Conservation (phyloP, 37 sponge, comb jelly and placozoan species). For the Aplysina aerophoba region DNA sequence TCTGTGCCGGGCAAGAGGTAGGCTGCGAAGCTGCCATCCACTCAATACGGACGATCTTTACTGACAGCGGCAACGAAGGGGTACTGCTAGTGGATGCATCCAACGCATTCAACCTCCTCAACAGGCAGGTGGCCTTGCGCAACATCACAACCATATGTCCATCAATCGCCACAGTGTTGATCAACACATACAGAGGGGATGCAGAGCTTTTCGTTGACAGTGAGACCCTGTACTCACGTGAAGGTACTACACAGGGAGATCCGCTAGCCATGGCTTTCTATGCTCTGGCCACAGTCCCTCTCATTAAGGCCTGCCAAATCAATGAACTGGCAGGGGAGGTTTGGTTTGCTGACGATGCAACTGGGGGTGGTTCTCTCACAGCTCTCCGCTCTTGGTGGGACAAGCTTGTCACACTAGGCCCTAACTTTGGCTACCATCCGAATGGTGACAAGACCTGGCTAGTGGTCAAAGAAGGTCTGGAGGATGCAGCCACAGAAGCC, state of each 20-base stretch:
- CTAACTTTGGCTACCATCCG: not conserved
- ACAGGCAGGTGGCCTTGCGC: constrained; percentile 1
- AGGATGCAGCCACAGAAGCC: too few relatives aligned
- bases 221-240: not conserved
- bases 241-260: constrained; percentile 6
- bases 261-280: constrained; percentile 14
- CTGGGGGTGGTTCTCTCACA: constrained; percentile 4
- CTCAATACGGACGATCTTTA: not conserved
- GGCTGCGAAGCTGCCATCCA: constrained; percentile 23
- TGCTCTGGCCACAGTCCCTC: constrained; percentile 10
- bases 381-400: constrained; percentile 1
- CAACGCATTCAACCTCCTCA: constrained; percentile 14
- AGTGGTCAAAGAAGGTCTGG: not conserved
- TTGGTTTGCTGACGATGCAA: constrained; percentile 23
- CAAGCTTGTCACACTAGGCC: not conserved
- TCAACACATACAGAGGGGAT: not conserved
- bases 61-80: not conserved
- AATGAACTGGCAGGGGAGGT: too few relatives aligned
- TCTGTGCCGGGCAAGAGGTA: too few relatives aligned
- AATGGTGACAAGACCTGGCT: constrained; percentile 9
- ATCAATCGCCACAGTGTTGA: not conserved
- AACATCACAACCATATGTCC: not conserved
- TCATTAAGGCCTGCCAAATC: too few relatives aligned
- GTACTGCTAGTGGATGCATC: not conserved
- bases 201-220: not conserved